Conservation (phyloP, 2,113 vertebrate species). For the Illadopsis cleaveri region DNA sequence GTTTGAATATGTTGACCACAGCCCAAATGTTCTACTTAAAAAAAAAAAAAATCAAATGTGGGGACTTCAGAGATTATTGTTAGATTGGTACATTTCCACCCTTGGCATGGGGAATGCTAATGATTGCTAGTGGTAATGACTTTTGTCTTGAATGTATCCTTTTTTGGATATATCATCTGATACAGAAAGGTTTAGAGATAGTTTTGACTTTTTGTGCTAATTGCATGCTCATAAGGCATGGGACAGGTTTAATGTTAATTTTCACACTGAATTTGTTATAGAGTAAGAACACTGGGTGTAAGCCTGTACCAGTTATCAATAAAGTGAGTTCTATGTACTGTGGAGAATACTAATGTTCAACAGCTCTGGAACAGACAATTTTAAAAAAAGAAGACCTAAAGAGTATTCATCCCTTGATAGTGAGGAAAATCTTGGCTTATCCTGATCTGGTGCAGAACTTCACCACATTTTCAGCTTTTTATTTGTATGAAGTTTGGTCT, state of each 20-base stretch:
- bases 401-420: background rate
- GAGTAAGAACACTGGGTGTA: background rate
- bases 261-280: background rate
- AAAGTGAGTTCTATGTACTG: background rate
- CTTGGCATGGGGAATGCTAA: accelerated
- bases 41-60: background rate
- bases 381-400: background rate
- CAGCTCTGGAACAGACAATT: background rate
- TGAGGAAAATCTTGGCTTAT: conserved; percentile 13
- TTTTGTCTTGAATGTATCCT: background rate
- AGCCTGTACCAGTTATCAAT: background rate
- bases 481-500: background rate
- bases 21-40: background rate
- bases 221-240: background rate
- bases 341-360: background rate
- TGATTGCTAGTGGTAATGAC: background rate
- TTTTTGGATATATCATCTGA: background rate
- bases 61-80: background rate
- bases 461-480: background rate
- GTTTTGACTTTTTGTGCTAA: background rate
- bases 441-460: background rate
- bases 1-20: background rate
- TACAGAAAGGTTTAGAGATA: background rate
- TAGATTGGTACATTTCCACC: background rate
- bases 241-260: background rate